phyloP scores from a whole-genome alignment of 2,113 vertebrate species.

The Todiramphus chloris region DNA sequence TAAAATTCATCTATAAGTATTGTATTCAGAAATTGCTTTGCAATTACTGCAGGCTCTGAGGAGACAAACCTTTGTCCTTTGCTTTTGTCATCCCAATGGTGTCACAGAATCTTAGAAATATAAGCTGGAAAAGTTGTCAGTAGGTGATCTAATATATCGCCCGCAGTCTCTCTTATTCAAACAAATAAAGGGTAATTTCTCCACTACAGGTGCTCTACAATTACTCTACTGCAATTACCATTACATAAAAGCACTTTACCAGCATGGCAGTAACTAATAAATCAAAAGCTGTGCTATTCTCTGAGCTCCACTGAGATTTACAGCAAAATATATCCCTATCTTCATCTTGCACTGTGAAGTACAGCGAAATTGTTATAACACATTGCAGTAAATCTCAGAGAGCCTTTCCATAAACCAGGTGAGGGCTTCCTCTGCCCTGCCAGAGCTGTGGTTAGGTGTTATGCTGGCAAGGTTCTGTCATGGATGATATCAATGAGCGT shows the following conservation, averaged over 20 bases:
- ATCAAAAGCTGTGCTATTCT: neutral
- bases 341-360: neutral
- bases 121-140: neutral
- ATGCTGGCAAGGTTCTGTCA: fast-evolving
- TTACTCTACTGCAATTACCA: neutral
- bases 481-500: fast-evolving
- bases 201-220: neutral
- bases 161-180: constrained; percentile 6
- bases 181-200: constrained; percentile 31
- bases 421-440: neutral
- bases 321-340: neutral
- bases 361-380: neutral
- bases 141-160: neutral
- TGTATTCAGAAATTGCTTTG: neutral
- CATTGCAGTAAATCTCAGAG: neutral
- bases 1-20: constrained; percentile 9
- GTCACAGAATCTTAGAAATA: neutral
- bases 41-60: constrained; percentile 5
- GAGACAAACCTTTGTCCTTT: constrained; percentile 5
- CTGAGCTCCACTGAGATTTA: constrained; percentile 1
- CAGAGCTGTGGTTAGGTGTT: no score
- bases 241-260: neutral
- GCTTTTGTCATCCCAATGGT: neutral
- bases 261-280: neutral
- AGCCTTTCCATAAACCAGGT: neutral